These are phyloP conservation scores for Oedothorax gibbosus DNA, from an alignment of 1,140 invertebrate species.

Conservation along the genomic window DNA sequence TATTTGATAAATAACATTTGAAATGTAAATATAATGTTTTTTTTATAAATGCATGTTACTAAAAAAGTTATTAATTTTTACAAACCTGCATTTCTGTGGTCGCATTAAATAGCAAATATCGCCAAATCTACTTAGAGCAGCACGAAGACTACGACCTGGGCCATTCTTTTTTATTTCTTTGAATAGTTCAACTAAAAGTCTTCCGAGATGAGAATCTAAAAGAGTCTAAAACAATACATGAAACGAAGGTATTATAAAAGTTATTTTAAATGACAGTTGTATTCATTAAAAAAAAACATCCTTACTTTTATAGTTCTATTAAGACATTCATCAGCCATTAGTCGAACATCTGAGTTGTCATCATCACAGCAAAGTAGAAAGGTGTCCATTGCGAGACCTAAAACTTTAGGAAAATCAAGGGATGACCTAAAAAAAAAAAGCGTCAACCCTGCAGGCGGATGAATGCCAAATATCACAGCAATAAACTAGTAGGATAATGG, in stretches of 20 bases:
- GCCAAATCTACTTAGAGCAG: constrained; percentile 81
- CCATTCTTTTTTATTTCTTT: constrained; percentile 85
- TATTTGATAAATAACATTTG: too few relatives aligned
- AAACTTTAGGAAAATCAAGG: constrained; percentile 77
- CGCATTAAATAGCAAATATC: constrained; percentile 75
- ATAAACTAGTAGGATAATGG: too few relatives aligned
- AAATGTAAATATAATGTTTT: too few relatives aligned
- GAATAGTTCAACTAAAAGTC: constrained; percentile 83
- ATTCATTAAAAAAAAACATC: constrained; percentile 37
- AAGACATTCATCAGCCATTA: constrained; percentile 83
- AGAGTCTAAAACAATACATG: constrained; percentile 70
- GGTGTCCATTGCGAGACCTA: constrained; percentile 79
- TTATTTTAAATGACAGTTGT: neutral
- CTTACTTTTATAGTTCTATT: constrained; percentile 81
- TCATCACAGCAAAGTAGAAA: constrained; percentile 81
- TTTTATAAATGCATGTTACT: too few relatives aligned
- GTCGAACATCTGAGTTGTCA: constrained; percentile 80
- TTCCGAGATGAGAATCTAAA: constrained; percentile 76
- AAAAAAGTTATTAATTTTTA: neutral
- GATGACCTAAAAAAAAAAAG: constrained; percentile 63
- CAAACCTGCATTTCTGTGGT: constrained; percentile 76
- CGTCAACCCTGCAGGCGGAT: too few relatives aligned
- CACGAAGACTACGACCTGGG: constrained; percentile 76
- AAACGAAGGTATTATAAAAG: neutral
- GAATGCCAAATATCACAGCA: too few relatives aligned